Evolutionary conservation across 2,888 invertebrate genomes (phyloP), one percentile per base, ranked within the genome.

Genomic region (Plebejus anna): DNA sequence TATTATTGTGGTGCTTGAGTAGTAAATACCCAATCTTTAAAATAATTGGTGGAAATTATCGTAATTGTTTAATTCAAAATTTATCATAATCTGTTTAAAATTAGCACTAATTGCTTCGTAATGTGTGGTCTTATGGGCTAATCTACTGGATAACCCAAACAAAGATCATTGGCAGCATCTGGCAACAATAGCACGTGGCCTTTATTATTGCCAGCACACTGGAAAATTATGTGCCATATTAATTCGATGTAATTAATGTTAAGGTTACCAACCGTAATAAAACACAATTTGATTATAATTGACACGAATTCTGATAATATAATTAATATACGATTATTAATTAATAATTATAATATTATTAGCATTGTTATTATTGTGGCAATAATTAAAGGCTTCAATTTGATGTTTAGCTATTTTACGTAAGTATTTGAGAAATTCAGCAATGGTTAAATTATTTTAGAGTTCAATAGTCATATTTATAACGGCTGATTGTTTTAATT

Each of bases 121-220:
- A 72, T 73, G 73, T 13, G 47, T 11, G 47, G 72, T 47, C 6
- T 73, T 51, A 73, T 51, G 73, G 32, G 22, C 6, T 73, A 73
- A 73, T 55, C 28, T 22, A 55, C 32, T 13, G 55, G 32, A 51
- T 73, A 51, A 73, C 47, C 73, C 73, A 73, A 73, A 73, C 73
- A 73, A 73, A 73, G 73, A 73, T 73, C 55, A 73, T 55, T 55
- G 51, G 73, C 32, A 73, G 32, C 73, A 73, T 73, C 73, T 73
- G 73, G 73, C 32, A 73, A 73, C 51, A 51, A 51, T 73, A 73
- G 55, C 73, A 73, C 73, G 73, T 73, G 73, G 28, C 73, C 51
- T 55, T 55, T 55, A 73, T 73, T 55, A 55, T 73, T 47, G 51
- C 51, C 73, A 51, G 51, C 51, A 32, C 28, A 73, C 32, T 73